phyloP scores from a whole-genome alignment of 2,113 vertebrate genomes.

The Kryptolebias marmoratus region DNA sequence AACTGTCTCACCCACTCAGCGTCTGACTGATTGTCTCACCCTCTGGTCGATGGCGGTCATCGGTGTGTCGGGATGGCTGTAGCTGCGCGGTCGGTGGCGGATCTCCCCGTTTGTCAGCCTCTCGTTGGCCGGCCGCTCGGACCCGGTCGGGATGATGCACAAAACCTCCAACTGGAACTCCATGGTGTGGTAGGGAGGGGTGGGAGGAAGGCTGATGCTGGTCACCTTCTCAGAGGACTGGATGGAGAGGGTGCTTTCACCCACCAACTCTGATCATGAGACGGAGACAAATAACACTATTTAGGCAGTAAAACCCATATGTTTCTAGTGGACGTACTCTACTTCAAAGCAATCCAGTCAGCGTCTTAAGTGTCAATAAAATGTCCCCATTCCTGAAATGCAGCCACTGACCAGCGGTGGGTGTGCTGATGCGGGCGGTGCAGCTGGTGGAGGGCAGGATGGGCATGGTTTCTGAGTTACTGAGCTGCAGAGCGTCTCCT shows the following conservation, averaged over 20 bases:
- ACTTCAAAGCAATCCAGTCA: not conserved
- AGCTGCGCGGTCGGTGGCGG: constrained; percentile 80
- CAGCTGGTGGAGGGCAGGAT: constrained; percentile 83
- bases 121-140: constrained; percentile 73
- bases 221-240: constrained; percentile 95
- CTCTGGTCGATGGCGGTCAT: constrained; percentile 91
- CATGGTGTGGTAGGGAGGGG: constrained; percentile 90
- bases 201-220: constrained; percentile 89
- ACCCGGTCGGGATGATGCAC: constrained; percentile 87
- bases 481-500: constrained; percentile 94
- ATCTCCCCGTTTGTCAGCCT: constrained; percentile 82
- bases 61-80: constrained; percentile 79
- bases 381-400: too few species aligned
- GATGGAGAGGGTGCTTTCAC: constrained; percentile 83
- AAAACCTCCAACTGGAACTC: constrained; percentile 94
- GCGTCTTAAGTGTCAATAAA: too few species aligned
- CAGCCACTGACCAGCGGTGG: constrained; percentile 74
- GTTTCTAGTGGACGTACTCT: too few species aligned
- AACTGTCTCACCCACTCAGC: not conserved
- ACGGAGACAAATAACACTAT: not conserved
- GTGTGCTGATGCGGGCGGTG: constrained; percentile 85
- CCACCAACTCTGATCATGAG: constrained; percentile 80
- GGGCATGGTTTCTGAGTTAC: constrained; percentile 90
- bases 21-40: constrained; percentile 68
- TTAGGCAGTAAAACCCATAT: too few species aligned